Evolutionary conservation across 2,888 invertebrate genomes (phyloP), one percentile per base, ranked within the genome.

Genomic region (Phaonia tiefii): DNA sequence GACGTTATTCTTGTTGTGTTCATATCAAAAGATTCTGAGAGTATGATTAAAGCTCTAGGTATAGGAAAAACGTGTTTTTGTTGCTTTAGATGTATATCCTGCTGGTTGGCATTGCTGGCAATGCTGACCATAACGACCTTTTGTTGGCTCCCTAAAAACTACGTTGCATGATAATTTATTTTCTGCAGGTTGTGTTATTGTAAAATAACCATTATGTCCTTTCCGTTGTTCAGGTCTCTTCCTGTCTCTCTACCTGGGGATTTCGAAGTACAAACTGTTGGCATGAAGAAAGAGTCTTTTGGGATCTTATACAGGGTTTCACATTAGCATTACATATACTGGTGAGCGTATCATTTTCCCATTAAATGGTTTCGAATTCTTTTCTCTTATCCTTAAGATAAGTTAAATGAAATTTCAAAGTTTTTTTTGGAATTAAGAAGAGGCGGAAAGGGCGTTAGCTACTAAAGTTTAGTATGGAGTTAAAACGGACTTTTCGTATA

Each of bases 21-120:
- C 63, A 31, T 60, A 60, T 60, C 37, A 39, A 15, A 60, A 60
- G 63, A 63, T 56, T 26, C 37, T 17, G 10, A 51, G 51, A 37
- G 37, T 60, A 17, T 37, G 60, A 60, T 63, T 63, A 60, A 8
- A 58, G 20, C 60, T 60, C 39, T 31, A 10, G 39, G 31, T 60
- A 11, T 26, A 17, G 60, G 20, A 60, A 10, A 39, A 60, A 60
- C 60, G 15, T 39, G 17, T 60, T 54, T 60, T 2, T 25, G 7
- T 20, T 39, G 17, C 31, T 17, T 20, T 15, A 26, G 60, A 2
- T 54, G 25, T 25, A 20, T 22, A 1, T 54, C 22, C 54, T 22
- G 22, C 25, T 25, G 11, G 31, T 8, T 31, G 8, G 31, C 31
- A 31, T 13, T 54, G 22, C 54, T 22, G 54, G 25, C 10, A 54